A percentile compares a stretch with the other conserved stretches of the same genome.
These are phyloP conservation scores for Netelia melanura DNA, from an alignment of 2,888 invertebrate species.

Conservation along the genomic window DNA sequence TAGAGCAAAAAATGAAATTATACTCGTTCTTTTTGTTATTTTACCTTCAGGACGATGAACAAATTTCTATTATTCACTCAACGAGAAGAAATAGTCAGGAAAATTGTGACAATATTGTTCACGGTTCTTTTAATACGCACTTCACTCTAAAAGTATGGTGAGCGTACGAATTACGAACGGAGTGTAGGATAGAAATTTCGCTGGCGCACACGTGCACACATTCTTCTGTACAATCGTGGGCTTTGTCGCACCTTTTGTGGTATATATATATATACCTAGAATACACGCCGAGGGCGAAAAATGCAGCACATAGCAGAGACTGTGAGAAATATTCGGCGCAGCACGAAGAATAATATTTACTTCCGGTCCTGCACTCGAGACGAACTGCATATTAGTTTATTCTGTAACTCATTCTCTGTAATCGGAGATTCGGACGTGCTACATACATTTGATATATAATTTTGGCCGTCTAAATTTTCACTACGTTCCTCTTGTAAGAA, in stretches of 20 bases:
- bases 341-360: conserved; percentile 80
- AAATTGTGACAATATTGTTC: no score
- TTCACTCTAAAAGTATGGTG: conserved; percentile 8
- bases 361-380: conserved; percentile 73
- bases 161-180: conserved; percentile 38
- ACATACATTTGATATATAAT: conserved; percentile 73
- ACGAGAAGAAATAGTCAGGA: no score
- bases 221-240: conserved; percentile 74
- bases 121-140: no score
- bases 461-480: conserved; percentile 73
- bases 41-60: no score
- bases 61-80: no score
- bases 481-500: no score
- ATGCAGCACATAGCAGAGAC: conserved; percentile 47
- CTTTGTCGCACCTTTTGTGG: conserved; percentile 75
- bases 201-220: conserved; percentile 10
- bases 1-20: no score
- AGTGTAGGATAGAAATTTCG: conserved; percentile 32
- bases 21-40: no score
- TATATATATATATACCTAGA: conserved; percentile 5
- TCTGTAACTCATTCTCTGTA: conserved; percentile 70
- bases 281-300: conserved; percentile 52
- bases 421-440: conserved; percentile 69
- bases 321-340: conserved; percentile 63
- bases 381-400: conserved; percentile 68